Base-by-base conservation (phyloP, 2,888 invertebrate species). In the Drosophila histrio region DNA sequence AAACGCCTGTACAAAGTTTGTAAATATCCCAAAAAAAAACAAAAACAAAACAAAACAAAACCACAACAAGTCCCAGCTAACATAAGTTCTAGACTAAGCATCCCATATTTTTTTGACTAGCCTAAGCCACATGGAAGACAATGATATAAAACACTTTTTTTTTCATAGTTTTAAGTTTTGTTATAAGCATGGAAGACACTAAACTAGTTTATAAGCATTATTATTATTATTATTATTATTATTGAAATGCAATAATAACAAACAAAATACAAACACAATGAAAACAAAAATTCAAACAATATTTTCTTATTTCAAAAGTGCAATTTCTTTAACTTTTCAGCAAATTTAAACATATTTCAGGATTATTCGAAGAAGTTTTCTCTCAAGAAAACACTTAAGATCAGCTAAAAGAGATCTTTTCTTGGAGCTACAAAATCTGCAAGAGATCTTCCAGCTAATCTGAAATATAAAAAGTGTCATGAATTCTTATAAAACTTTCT, bases 141-240 rank as follows among this genome's bases (percentile, higher is more conserved):
- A 89, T 90, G 90, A 91, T 91, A 73, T 90, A 89, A 90, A 90
- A 87, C 77, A 62, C 69, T 43, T 65, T 70, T 77, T 79, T 85
- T 85, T 76, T 79, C 34, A 43, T 87, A 78, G 21, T 72, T 68
- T 44, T 87, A 89, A 73, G 66, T 49, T 72, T 75, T 87, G 77
- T 78, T 82, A 79, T 87, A 86, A 89, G 79, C 79, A 89, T 81
- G 91, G 91, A 91, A 87, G 91, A 91, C 91, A 90, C 88, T 89
- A 91, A 91, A 90, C 87, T 67, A 19, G 11, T 26, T 53, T n/a
- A 17, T 59, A 43, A 50, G 50, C 8, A 26, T 15, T 28, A 15
- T 24, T 56, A 52, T 50, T 50, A 59, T 50, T 59, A 73, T 61
- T 70, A 72, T 69, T 79, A 80, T 80, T 77, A 72, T 71, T 79